These are phyloP conservation scores for Diadumene lineata DNA, from an alignment of 92 coral and sea anemone genomes.

Conservation along the genomic window DNA sequence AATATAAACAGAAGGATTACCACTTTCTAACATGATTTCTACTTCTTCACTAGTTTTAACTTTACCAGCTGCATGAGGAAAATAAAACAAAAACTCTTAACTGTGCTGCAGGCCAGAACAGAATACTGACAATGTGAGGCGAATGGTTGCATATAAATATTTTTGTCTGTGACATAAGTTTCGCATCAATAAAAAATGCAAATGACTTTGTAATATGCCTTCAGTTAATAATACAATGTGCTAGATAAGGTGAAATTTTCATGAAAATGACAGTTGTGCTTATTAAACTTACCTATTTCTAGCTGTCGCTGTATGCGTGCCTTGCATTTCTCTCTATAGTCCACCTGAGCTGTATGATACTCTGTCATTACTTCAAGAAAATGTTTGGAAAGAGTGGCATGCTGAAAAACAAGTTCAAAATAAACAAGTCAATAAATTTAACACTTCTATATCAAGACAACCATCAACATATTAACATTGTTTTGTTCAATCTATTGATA, in stretches of 20 bases:
- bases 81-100: too few species aligned
- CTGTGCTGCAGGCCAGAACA: too few species aligned
- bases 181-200: too few species aligned
- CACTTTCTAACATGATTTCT: constrained; percentile 96
- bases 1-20: constrained; percentile 83
- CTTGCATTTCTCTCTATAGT: constrained; percentile 93
- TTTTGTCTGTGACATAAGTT: too few species aligned
- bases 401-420: constrained; percentile 42
- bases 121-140: neutral
- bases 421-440: too few species aligned
- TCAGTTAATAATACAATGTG: neutral
- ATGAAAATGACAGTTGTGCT: too few species aligned
- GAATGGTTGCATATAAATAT: neutral
- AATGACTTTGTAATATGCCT: too few species aligned
- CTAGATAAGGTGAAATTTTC: neutral
- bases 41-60: constrained; percentile 93
- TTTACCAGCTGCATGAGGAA: constrained; percentile 77
- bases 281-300: constrained; percentile 77
- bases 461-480: too few species aligned
- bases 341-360: constrained; percentile 85
- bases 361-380: constrained; percentile 96
- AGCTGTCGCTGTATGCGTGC: constrained; percentile 90
- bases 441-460: too few species aligned
- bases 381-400: constrained; percentile 90
- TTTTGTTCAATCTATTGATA: too few species aligned